Conservation (phyloP, 2,797 vertebrate genomes). For the Lagodon rhomboides region DNA sequence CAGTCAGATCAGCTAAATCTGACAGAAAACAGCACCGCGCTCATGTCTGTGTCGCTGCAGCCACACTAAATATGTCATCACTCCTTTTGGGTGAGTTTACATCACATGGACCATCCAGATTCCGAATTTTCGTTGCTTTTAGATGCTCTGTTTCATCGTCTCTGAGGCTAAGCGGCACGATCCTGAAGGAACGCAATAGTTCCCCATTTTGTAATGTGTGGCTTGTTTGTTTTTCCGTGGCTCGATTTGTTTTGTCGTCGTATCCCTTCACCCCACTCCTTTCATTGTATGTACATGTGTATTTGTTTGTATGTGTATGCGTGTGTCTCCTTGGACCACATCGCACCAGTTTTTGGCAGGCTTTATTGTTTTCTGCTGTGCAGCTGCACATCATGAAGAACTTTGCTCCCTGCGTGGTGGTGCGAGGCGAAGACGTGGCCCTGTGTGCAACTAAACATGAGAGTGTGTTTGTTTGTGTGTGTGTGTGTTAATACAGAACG, state of each 20-base stretch:
- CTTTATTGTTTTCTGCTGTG: constrained; percentile 82
- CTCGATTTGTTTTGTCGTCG: constrained; percentile 35
- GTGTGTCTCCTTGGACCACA: constrained; percentile 63
- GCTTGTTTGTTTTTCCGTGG: neutral
- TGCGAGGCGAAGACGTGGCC: constrained; percentile 51
- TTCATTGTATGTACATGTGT: constrained; percentile 11
- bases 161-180: no score
- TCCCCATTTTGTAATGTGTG: neutral
- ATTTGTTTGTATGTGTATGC: constrained; percentile 34
- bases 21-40: constrained; percentile 1
- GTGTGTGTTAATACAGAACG: neutral
- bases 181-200: neutral
- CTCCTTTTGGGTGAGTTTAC: neutral
- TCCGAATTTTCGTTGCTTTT: neutral
- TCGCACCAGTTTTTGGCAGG: constrained; percentile 65
- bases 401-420: constrained; percentile 63
- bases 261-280: neutral
- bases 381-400: constrained; percentile 79
- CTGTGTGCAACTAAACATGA: constrained; percentile 22
- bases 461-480: constrained; percentile 11
- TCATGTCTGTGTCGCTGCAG: constrained; percentile 10
- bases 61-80: neutral
- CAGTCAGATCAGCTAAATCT: constrained; percentile 19
- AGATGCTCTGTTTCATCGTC: neutral
- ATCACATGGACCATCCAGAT: constrained; percentile 10